Percentiles rank a stretch among this genome's conserved stretches.
Evolutionary conservation across 2,888 invertebrate species (phyloP).

Genomic region (Drosophila niveifrons): DNA sequence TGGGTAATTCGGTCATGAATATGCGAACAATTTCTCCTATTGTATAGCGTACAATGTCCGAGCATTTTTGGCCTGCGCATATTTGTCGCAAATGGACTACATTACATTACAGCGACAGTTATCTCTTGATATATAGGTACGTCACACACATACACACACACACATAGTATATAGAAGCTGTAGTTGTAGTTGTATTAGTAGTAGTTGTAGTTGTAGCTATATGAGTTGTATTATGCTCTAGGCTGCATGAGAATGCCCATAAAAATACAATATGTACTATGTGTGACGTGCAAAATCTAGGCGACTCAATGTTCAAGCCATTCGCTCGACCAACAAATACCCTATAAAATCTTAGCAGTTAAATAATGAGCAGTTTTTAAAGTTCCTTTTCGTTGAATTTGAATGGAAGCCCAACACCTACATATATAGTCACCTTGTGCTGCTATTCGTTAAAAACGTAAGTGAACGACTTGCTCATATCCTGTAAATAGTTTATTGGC

Average conservation of each 20-base stretch:
- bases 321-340: background rate
- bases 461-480: too few species aligned
- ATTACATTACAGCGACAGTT: slow-evolving; percentile 72
- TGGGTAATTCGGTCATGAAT: slow-evolving; percentile 80
- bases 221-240: slow-evolving; percentile 25
- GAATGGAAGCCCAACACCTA: background rate
- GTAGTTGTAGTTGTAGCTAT: slow-evolving; percentile 9
- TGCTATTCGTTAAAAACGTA: too few species aligned
- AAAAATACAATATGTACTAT: slow-evolving; percentile 38
- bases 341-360: background rate
- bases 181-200: slow-evolving; percentile 5
- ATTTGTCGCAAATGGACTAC: slow-evolving; percentile 79
- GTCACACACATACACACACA: slow-evolving; percentile 18
- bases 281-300: slow-evolving; percentile 33
- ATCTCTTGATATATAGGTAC: slow-evolving; percentile 65
- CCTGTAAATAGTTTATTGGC: too few species aligned
- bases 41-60: slow-evolving; percentile 67
- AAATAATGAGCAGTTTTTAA: background rate
- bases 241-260: slow-evolving; percentile 26
- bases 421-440: too few species aligned
- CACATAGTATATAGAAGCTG: background rate
- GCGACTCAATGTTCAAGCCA: background rate
- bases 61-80: slow-evolving; percentile 73
- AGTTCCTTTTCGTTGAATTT: background rate
- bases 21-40: slow-evolving; percentile 73